These are phyloP conservation scores for Hippolais icterina DNA, from an alignment of 2,113 vertebrate species.

Conservation along the genomic window DNA sequence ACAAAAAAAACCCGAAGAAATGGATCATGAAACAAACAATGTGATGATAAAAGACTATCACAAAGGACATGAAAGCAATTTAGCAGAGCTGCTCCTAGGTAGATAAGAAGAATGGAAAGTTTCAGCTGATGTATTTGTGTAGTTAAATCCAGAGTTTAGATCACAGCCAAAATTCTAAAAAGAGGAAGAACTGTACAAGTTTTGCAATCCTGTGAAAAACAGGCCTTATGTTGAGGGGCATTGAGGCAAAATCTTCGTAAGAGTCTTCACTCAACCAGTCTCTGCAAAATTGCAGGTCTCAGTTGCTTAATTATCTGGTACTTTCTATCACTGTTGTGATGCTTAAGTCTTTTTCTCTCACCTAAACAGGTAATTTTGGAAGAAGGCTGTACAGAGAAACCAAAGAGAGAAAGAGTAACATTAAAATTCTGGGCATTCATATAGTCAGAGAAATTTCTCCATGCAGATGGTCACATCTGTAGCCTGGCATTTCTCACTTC, in stretches of 20 bases:
- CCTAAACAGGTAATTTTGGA: background rate
- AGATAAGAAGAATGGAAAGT: background rate
- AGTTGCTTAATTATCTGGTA: background rate
- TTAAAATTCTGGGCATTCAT: background rate
- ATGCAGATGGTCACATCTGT: background rate
- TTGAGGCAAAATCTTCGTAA: background rate
- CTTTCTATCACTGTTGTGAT: fast-evolving
- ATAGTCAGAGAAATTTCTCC: background rate
- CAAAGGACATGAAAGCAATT: background rate
- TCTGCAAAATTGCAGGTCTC: background rate
- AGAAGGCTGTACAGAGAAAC: background rate
- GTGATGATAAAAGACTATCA: background rate
- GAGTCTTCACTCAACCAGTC: background rate
- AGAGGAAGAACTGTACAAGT: background rate
- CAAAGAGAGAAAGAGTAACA: background rate
- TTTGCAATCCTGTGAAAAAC: background rate
- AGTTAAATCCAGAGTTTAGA: background rate
- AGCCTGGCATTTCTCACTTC: background rate
- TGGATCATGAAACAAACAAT: background rate
- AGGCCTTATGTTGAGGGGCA: background rate
- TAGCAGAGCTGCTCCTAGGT: background rate
- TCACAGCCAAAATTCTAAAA: background rate
- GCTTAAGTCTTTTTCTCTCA: background rate
- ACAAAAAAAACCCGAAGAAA: background rate
- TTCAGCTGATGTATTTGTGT: background rate